These are phyloP conservation scores for Podargus strigoides DNA, from an alignment of 2,797 vertebrate genomes.

Conservation along the genomic window DNA sequence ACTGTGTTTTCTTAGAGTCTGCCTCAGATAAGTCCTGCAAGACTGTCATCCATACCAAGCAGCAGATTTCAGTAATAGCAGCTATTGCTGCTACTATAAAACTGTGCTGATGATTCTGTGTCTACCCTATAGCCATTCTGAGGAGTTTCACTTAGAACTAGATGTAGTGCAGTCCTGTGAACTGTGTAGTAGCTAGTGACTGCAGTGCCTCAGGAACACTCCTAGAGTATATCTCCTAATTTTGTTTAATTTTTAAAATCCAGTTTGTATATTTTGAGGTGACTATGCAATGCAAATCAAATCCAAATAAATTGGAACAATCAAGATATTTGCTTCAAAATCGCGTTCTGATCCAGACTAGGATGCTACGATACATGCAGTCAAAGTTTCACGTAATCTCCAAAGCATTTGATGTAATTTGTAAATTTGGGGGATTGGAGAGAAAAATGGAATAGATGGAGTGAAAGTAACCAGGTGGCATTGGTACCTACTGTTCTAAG, in stretches of 20 bases:
- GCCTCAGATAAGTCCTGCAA: neutral
- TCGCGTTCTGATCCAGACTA: neutral
- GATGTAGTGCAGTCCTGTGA: neutral
- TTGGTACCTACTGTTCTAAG: neutral
- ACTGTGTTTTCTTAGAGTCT: neutral
- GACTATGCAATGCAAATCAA: neutral
- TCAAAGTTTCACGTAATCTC: neutral
- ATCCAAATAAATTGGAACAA: neutral
- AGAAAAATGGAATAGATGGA: neutral
- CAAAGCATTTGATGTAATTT: neutral
- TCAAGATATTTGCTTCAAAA: neutral
- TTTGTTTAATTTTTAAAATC: too few relatives aligned
- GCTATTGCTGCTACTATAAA: neutral
- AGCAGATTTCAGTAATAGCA: neutral
- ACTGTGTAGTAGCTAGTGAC: neutral
- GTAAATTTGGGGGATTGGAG: neutral
- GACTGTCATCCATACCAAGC: neutral
- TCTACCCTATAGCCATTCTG: neutral
- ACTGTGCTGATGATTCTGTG: fast-evolving
- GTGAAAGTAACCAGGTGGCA: neutral
- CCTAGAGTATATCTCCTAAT: neutral
- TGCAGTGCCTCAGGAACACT: neutral
- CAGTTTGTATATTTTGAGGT: neutral
- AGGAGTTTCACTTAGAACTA: neutral
- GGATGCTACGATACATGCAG: neutral